Evolutionary conservation across 2,888 invertebrate species (phyloP), one percentile per base, ranked within the genome.

Genomic region (Hemistola chrysoprasaria): DNA sequence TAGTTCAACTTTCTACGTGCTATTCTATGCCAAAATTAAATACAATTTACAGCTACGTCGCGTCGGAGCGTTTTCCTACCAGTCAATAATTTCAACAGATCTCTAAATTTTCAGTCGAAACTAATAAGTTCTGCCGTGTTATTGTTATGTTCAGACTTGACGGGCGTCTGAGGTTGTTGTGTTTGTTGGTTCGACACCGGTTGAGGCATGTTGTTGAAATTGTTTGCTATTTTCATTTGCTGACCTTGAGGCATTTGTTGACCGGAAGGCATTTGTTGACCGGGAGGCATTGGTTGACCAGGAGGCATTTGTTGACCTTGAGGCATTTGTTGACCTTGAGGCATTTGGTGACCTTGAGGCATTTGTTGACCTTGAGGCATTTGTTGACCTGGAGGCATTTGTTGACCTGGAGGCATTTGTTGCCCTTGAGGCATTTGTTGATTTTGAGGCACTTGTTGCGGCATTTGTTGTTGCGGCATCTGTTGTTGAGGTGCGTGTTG

Each of bases 61-160:
- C n/a, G n/a, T n/a, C n/a, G n/a, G 48, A 54, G 34, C 11, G 6
- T 25, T 37, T 24, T 29, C 40, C 28, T 44, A 62, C 63, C 72
- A 70, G 75, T 73, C 71, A 63, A 68, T 36, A 22, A 10, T 10
- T 37, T 16, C 2, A 71, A 71, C 65, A 71, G 56, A 70, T 65
- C 51, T 57, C 49, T 63, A 33, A 36, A 33, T 22, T 53, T 68
- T 91, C 90, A 95, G 87, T 95, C 95, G 59, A 96, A 96, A 69
- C 93, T 93, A 53, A 96, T 96, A 22, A 96, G 87, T 78, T 95
- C 95, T 8, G 94, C 95, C 1, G 95, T 95, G 44, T 84, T 87
- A 48, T 83, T 87, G 50, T 86, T 87, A 38, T 74, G 68, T 64
- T 87, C 87, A 6, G 86, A 65, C 44, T 87, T 87, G 0, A 71